Evolutionary conservation across 2,888 invertebrate genomes (phyloP), one percentile per base, ranked within the genome.

Genomic region (Cetonia aurata): DNA sequence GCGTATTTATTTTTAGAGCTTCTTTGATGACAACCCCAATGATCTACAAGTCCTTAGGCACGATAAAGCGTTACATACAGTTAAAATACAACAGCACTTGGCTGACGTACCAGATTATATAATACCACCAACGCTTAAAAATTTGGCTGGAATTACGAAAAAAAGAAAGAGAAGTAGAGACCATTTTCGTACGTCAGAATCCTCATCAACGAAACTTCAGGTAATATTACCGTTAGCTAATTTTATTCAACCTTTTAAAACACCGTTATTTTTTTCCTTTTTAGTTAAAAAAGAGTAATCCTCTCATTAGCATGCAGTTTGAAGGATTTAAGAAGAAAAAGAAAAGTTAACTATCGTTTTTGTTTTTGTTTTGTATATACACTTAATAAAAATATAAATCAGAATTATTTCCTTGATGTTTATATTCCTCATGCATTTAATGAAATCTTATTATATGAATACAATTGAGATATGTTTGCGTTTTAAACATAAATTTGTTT

Each of bases 101-200:
- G 89, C 94, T 31, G 92, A 98, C 82, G 94, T 99, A 0, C 98
- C 99, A 0, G 96, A 96, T 66, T 99, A 99, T 82, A 91, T 96
- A 75, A 87, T 96, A 0, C 96, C 96, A 0, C 88, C 90, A 0
- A 91, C 94, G 0, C 83, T 96, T 57, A 91, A 93, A 80, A 88
- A 87, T 72, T 85, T 93, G 15, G 87, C 90, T 4, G 86, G 87
- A 1, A 87, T 88, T 25, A 82, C 77, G 13, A 81, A 71, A 67
- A 79, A 76, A 71, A 73, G 70, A 13, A 81, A 80, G 42, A 56
- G 81, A 42, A 82, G 81, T 66, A 67, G 79, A 25, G 78, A 80
- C 31, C 71, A 76, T 72, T 79, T 76, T 56, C 75, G 71, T 62
- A 75, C 74, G n/a, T 72, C 78, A 8, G 79, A 78, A 44, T 77